Evolutionary conservation across 2,113 vertebrate genomes (phyloP).

Genomic region (Entelurus aequoreus): DNA sequence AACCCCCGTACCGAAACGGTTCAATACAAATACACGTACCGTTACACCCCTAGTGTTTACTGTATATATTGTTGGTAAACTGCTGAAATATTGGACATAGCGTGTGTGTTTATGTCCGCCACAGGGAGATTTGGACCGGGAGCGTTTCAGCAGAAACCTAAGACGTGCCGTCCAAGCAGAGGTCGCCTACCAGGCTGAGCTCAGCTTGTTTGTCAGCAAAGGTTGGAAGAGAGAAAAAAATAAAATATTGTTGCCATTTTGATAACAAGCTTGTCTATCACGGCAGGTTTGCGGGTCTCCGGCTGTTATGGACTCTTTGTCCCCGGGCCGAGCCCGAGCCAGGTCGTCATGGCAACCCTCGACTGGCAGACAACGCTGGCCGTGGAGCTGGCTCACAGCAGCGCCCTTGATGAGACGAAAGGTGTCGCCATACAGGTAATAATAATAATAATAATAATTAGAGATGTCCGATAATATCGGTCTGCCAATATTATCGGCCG

Average conservation of each 20-base stretch:
- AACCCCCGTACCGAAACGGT: no score
- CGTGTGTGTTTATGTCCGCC: not conserved
- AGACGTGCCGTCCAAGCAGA: constrained; percentile 42
- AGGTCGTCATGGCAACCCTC: constrained; percentile 65
- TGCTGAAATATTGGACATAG: not conserved
- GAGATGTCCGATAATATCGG: no score
- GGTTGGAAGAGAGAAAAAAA: constrained; percentile 43
- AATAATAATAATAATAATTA: no score
- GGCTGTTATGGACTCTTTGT: constrained; percentile 70
- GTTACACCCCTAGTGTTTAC: no score
- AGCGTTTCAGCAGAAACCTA: constrained; percentile 64
- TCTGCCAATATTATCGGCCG: no score
- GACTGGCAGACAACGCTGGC: constrained; percentile 63
- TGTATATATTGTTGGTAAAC: no score
- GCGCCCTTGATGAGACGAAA: constrained; percentile 62
- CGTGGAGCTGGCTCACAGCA: constrained; percentile 67
- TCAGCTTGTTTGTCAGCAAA: constrained; percentile 70
- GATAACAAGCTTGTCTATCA: not conserved
- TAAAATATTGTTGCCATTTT: not conserved
- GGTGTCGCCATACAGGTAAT: constrained; percentile 68
- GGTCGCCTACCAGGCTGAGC: constrained; percentile 64
- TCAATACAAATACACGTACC: no score
- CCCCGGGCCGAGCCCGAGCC: constrained; percentile 42
- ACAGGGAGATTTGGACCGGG: constrained; percentile 65
- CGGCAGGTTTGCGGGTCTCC: constrained; percentile 67